phyloP scores from a whole-genome alignment of 2,888 invertebrate genomes.

The Amphipyra tragopoginis region DNA sequence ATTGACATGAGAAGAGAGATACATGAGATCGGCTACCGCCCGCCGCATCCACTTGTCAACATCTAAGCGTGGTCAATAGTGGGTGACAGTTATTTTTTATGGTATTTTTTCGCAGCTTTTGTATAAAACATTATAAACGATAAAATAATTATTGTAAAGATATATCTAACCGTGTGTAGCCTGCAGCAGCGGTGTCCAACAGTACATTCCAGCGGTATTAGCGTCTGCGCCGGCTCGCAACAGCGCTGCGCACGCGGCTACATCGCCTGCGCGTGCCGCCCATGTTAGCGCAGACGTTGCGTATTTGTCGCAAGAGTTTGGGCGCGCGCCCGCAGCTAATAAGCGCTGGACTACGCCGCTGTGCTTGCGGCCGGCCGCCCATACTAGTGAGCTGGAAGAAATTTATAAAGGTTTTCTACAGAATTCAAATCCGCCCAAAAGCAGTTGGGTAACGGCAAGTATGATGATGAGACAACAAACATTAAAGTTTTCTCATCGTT shows the following conservation, averaged over 20 bases:
- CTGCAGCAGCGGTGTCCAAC: constrained; percentile 97
- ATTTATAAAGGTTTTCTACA: neutral
- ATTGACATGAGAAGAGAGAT: too few relatives aligned
- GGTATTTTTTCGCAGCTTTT: too few relatives aligned
- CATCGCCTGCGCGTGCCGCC: constrained; percentile 97
- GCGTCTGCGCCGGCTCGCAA: constrained; percentile 96
- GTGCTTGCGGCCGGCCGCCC: constrained; percentile 98
- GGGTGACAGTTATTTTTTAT: too few relatives aligned
- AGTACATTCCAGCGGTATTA: constrained; percentile 99
- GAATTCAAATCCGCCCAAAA: too few relatives aligned
- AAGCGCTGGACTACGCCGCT: constrained; percentile 95
- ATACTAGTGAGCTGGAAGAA: constrained; percentile 93
- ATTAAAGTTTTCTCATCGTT: too few relatives aligned
- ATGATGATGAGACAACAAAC: too few relatives aligned
- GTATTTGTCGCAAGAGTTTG: constrained; percentile 98
- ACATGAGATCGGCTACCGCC: too few relatives aligned
- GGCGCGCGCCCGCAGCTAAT: constrained; percentile 96
- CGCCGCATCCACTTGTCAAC: too few relatives aligned
- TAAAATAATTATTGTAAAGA: too few relatives aligned
- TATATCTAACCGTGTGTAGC: constrained; percentile 90
- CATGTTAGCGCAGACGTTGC: constrained; percentile 99
- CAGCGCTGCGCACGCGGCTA: constrained; percentile 94
- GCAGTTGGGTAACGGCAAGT: too few relatives aligned
- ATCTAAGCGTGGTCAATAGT: too few relatives aligned
- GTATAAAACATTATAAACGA: too few relatives aligned